These are phyloP conservation scores for Gambelia wislizenii DNA, from an alignment of 2,797 vertebrate species.

Conservation along the genomic window DNA sequence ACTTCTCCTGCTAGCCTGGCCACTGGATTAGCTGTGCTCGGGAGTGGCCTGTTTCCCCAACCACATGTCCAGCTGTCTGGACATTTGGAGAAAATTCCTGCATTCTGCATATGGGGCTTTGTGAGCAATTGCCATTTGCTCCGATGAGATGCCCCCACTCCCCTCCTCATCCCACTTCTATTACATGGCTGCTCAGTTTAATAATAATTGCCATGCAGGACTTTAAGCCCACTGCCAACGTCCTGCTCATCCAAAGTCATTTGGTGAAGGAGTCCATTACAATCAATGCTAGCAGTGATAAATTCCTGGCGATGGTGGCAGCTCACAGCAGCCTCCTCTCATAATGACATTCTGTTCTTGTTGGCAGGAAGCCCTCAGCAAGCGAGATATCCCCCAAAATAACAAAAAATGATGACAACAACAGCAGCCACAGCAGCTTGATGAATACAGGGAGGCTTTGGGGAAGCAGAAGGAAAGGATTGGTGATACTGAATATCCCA, in stretches of 20 bases:
- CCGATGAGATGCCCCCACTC: conserved; percentile 54
- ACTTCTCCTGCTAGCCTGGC: not conserved
- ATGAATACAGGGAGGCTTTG: not conserved
- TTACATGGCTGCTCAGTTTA: conserved; percentile 64
- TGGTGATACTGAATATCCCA: not conserved
- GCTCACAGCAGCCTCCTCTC: conserved; percentile 85
- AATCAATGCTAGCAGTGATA: conserved; percentile 87
- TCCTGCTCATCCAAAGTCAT: conserved; percentile 87
- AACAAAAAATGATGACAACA: conserved; percentile 68
- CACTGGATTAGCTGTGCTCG: conserved; percentile 39
- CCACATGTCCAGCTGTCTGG: conserved; percentile 63
- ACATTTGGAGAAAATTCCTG: conserved; percentile 62
- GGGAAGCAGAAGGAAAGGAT: not conserved
- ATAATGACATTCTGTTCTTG: conserved; percentile 93
- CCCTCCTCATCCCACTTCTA: conserved; percentile 30
- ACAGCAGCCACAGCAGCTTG: conserved; percentile 36
- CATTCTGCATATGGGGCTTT: conserved; percentile 46
- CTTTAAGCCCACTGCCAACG: conserved; percentile 80
- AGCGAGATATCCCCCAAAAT: conserved; percentile 76
- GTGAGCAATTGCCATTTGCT: conserved; percentile 40
- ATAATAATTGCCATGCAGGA: conserved; percentile 72
- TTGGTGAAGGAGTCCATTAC: conserved; percentile 92
- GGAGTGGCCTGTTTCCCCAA: not conserved
- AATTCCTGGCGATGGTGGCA: conserved; percentile 87
- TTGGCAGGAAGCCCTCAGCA: conserved; percentile 86